Evolutionary conservation across 2,113 vertebrate genomes (phyloP).

Genomic region (Rallus limicola): DNA sequence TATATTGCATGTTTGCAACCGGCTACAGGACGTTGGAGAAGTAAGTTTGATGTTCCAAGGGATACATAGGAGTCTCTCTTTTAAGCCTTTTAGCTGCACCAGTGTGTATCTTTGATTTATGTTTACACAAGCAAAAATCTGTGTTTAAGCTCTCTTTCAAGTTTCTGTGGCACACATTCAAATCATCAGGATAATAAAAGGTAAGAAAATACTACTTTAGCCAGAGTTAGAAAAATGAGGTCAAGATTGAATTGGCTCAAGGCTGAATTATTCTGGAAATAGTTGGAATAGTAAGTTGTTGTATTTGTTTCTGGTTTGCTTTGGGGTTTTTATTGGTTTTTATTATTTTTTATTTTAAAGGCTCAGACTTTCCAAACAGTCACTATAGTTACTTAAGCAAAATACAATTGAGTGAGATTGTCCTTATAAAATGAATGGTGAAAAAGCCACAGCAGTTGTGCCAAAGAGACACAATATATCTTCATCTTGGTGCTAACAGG

Average conservation of each 20-base stretch:
- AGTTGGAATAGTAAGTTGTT: background rate
- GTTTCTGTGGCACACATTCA: background rate
- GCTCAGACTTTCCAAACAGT: background rate
- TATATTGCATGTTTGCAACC: constrained; percentile 98
- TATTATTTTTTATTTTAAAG: background rate
- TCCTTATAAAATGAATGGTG: background rate
- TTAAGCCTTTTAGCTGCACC: background rate
- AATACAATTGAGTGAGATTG: background rate
- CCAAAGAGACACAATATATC: background rate
- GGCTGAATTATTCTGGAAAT: background rate
- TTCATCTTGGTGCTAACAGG: background rate
- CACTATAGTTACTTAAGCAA: background rate
- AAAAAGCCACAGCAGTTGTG: background rate
- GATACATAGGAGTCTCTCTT: background rate
- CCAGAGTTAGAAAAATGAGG: background rate
- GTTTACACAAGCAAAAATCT: background rate
- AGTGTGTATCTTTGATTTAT: background rate
- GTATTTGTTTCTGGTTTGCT: background rate
- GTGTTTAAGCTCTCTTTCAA: background rate
- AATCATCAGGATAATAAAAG: background rate
- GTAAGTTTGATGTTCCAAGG: constrained; percentile 80
- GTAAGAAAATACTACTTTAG: background rate
- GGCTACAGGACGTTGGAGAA: constrained; percentile 98
- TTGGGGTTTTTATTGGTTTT: too few relatives aligned
- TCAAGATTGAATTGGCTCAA: background rate